Conservation (phyloP, 2,113 vertebrate species). For the Labeo catla region DNA sequence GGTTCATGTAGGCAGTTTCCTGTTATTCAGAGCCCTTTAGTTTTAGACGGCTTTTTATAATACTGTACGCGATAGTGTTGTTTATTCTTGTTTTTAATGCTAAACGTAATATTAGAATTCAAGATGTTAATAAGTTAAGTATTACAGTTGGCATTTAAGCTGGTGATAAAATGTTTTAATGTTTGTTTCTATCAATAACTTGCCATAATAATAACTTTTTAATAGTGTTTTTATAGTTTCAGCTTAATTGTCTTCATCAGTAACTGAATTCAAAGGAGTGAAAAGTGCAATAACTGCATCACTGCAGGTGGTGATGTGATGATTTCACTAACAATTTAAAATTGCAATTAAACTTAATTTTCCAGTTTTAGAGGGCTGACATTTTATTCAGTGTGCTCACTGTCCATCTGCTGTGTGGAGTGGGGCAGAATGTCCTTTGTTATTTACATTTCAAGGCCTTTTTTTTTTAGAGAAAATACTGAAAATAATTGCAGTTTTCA, state of each 20-base stretch:
- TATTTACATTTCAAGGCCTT: not conserved
- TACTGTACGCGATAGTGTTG: not conserved
- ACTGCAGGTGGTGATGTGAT: not conserved
- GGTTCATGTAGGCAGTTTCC: not conserved
- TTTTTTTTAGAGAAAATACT: not conserved
- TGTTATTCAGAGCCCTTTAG: not conserved
- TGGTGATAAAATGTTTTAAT: not conserved
- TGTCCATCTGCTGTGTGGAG: not conserved
- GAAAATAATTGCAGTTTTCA: not conserved
- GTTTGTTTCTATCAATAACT: not conserved
- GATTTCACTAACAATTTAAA: not conserved
- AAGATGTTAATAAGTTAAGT: not conserved
- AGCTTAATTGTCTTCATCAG: not conserved
- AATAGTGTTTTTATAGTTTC: not conserved
- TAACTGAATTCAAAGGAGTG: not conserved
- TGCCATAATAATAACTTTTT: not conserved
- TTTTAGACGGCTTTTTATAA: not conserved
- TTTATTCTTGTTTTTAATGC: not conserved
- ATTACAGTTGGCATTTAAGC: not conserved
- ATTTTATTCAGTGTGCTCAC: not conserved
- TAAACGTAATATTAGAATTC: not conserved
- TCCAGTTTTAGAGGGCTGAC: not conserved
- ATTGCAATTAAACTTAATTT: not conserved
- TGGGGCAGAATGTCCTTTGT: not conserved
- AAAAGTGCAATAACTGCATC: not conserved